These are phyloP conservation scores for Blennius ocellaris DNA, from an alignment of 2,113 vertebrate genomes.

Conservation along the genomic window DNA sequence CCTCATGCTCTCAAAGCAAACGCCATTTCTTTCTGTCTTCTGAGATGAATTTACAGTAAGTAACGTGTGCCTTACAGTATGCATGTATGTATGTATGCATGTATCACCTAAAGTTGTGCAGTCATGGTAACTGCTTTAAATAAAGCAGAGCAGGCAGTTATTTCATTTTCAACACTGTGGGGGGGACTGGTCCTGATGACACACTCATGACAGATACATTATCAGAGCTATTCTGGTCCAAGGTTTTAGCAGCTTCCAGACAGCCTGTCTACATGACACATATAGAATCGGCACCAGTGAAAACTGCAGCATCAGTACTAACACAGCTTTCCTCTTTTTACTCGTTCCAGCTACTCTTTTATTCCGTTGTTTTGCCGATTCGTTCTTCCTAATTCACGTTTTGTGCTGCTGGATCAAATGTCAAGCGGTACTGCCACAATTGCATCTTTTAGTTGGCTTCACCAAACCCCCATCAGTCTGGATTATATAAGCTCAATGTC, in stretches of 20 bases:
- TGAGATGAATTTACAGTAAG: slow-evolving; percentile 33
- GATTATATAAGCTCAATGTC: slow-evolving; percentile 3
- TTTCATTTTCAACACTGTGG: slow-evolving; percentile 59
- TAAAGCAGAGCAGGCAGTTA: slow-evolving; percentile 52
- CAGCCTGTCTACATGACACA: slow-evolving; percentile 55
- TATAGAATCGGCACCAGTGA: slow-evolving; percentile 15
- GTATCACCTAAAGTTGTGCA: slow-evolving; percentile 40
- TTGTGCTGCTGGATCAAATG: background rate
- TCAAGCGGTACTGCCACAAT: background rate
- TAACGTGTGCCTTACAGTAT: slow-evolving; percentile 19
- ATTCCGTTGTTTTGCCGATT: background rate
- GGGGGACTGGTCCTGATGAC: slow-evolving; percentile 64
- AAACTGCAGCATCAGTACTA: slow-evolving; percentile 26
- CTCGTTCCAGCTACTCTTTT: background rate
- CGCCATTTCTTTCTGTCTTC: slow-evolving; percentile 3
- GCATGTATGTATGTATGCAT: too few relatives aligned
- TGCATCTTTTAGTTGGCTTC: background rate
- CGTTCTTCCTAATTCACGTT: background rate
- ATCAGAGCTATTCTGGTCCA: slow-evolving; percentile 77
- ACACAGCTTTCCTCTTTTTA: background rate
- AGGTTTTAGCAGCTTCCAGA: slow-evolving; percentile 63
- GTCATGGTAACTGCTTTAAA: slow-evolving; percentile 66
- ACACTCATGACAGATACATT: slow-evolving; percentile 74
- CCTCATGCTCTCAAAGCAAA: background rate
- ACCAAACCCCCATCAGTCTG: background rate